These are phyloP conservation scores for Nowickia ferox DNA, from an alignment of 2,888 invertebrate species.

Conservation along the genomic window DNA sequence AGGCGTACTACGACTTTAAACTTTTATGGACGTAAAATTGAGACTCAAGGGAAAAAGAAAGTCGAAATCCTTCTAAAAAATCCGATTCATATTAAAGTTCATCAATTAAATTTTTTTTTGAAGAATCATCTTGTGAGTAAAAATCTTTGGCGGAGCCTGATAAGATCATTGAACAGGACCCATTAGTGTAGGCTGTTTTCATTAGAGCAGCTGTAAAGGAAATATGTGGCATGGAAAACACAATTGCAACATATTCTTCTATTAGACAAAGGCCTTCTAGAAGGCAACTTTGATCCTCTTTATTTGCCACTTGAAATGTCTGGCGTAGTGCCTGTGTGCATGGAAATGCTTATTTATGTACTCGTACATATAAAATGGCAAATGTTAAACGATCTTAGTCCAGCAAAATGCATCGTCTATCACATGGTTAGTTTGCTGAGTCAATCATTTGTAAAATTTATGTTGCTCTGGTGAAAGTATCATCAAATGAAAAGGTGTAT, in stretches of 20 bases:
- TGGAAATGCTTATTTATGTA: conserved; percentile 12
- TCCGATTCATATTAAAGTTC: too few relatives aligned
- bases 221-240: too few relatives aligned
- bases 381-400: conserved; percentile 70
- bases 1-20: too few relatives aligned
- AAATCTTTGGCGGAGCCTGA: too few relatives aligned
- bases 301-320: background rate
- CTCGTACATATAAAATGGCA: conserved; percentile 50
- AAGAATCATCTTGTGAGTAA: too few relatives aligned
- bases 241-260: too few relatives aligned
- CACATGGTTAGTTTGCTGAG: conserved; percentile 76
- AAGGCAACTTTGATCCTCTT: background rate
- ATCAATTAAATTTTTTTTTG: too few relatives aligned
- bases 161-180: too few relatives aligned
- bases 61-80: too few relatives aligned
- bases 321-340: background rate
- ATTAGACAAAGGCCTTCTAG: background rate
- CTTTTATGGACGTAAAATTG: background rate
- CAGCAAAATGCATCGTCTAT: conserved; percentile 71
- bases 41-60: too few relatives aligned
- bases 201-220: too few relatives aligned
- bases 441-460: conserved; percentile 78
- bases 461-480: conserved; percentile 75
- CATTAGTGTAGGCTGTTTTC: too few relatives aligned
- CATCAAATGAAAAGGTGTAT: conserved; percentile 46